Base-by-base conservation (phyloP, 2,113 vertebrate genomes). In the Cisticola juncidis region DNA sequence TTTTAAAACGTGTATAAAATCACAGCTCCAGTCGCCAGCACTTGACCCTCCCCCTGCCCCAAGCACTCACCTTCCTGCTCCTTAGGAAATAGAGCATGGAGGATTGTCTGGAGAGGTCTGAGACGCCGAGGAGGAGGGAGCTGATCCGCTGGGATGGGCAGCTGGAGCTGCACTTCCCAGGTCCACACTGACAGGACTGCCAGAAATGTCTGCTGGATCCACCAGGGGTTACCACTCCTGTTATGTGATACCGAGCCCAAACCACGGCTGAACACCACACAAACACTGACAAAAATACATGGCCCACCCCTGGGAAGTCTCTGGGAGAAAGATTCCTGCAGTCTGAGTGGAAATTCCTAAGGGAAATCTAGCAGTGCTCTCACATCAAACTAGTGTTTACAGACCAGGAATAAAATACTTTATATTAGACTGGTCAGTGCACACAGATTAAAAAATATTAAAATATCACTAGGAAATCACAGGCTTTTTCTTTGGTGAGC, bases 1-100 rank as follows among this genome's bases (percentile, higher is more conserved):
- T 66, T 80, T 68, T 29, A 57, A 88, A 83, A 47, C 9, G 14
- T 0, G 17, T 8, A 5, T 2, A 45, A 65, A 81, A 35, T 9
- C 54, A 62, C 48, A 79, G 42, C 40, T 35, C 29, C 45, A 31
- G 54, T 51, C 38, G 58, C 12, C 14, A n/a, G 35, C 5, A 31
- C 19, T 18, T 9, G 36, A 47, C 45, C 29, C 31, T 44, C 24
- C 11, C 25, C 9, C 47, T 38, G 61, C 42, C 14, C 66, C 62
- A 42, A 28, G 48, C 1, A 3, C 69, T 93, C 88, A 99, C 98
- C 95, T 98, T 98, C 91, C 98, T 98, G 93, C 91, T 98, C 90
- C 91, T 96, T 54, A 98, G 97, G 81, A 98, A 98, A 47, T 98
- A 94, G 19, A 98, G 93, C 98, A 98, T 94, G 19, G 98, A 98